Percentiles rank a stretch among this genome's conserved stretches.
These are phyloP conservation scores for Cossypha niveicapilla DNA, from an alignment of 2,797 vertebrate genomes.

Conservation along the genomic window DNA sequence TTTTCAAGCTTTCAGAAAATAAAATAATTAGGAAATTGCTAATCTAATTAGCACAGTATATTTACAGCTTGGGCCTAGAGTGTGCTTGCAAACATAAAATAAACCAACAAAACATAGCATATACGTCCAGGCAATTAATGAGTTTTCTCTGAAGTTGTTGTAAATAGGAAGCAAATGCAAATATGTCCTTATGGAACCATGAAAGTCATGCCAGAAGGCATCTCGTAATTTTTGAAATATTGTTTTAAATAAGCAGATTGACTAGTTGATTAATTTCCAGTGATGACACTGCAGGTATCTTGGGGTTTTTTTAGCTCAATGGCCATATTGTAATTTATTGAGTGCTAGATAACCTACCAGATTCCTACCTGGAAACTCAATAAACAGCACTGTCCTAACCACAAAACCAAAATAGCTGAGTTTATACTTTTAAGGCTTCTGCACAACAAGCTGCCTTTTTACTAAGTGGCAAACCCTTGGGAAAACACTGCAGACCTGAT, in stretches of 20 bases:
- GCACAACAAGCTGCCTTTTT: conserved; percentile 22
- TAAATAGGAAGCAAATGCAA: neutral
- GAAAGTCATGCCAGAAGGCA: neutral
- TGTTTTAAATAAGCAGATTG: neutral
- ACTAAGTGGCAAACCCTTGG: conserved; percentile 30
- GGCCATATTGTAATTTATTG: conserved; percentile 14
- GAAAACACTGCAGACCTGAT: conserved; percentile 1
- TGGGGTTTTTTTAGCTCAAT: neutral
- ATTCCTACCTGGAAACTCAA: conserved; percentile 48
- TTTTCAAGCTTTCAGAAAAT: neutral
- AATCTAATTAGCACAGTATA: neutral
- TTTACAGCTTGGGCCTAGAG: neutral
- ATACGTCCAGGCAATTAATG: neutral
- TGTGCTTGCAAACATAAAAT: neutral
- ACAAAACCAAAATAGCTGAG: conserved; percentile 51
- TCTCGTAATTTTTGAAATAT: neutral
- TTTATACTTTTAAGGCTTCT: neutral
- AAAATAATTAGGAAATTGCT: neutral
- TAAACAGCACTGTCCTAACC: conserved; percentile 53
- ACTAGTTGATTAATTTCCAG: neutral
- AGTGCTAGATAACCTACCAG: conserved; percentile 29
- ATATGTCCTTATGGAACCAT: neutral
- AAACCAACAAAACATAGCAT: neutral
- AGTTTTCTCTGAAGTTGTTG: neutral
- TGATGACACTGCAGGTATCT: neutral